phyloP scores from a whole-genome alignment of 2,113 vertebrate species.

The Callocephalon fimbriatum region DNA sequence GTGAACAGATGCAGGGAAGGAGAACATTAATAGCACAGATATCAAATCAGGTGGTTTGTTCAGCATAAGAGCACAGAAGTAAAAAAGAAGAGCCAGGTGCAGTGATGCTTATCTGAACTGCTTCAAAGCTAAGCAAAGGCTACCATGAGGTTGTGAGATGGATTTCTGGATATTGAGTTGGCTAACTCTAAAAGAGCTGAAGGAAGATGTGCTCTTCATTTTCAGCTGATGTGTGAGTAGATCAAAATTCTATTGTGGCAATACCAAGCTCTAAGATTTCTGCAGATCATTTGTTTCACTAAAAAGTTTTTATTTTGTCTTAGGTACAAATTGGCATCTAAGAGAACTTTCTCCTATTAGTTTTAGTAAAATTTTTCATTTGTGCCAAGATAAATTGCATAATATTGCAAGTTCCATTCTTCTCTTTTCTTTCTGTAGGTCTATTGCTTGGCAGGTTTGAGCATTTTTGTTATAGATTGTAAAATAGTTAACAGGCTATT shows the following conservation, averaged over 20 bases:
- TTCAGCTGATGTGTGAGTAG: not conserved
- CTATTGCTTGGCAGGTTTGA: not conserved
- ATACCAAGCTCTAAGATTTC: not conserved
- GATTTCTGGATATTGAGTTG: not conserved
- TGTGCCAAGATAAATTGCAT: not conserved
- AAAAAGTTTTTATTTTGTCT: not conserved
- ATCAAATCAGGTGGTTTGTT: not conserved
- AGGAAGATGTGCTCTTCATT: not conserved
- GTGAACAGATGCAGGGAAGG: not conserved
- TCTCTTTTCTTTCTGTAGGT: not conserved
- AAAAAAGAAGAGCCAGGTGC: not conserved
- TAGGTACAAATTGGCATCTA: not conserved
- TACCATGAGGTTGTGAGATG: not conserved
- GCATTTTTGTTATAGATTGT: not conserved
- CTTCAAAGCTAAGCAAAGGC: not conserved
- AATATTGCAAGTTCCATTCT: not conserved
- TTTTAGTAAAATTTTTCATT: not conserved
- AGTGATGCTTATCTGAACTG: not conserved
- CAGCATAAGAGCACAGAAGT: not conserved
- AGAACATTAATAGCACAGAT: not conserved
- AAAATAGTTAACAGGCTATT: not conserved
- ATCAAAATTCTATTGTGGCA: not conserved
- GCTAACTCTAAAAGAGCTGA: not conserved
- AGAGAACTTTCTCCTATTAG: not conserved
- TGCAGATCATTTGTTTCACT: not conserved